These are phyloP conservation scores for Merluccius polli DNA, from an alignment of 2,797 vertebrate genomes.

Conservation along the genomic window DNA sequence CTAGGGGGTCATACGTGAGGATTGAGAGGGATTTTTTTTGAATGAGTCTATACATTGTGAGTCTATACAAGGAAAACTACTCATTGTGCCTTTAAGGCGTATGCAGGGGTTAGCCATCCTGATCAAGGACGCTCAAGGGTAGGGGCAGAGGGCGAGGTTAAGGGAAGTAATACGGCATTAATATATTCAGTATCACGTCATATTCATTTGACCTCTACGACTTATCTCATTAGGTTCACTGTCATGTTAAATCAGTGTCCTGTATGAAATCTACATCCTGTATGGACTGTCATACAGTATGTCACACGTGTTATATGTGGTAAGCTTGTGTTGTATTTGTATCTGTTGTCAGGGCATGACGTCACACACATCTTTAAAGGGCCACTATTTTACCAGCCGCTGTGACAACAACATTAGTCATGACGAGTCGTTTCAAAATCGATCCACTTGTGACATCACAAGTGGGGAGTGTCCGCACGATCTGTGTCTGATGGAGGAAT, in stretches of 20 bases:
- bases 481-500: not conserved
- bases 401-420: too few species aligned
- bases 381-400: not conserved
- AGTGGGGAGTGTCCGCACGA: not conserved
- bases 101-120: not conserved
- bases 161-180: not conserved
- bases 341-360: not conserved
- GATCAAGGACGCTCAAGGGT: not conserved
- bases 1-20: too few species aligned
- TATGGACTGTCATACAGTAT: not conserved
- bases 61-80: too few species aligned
- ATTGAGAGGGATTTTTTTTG: too few species aligned
- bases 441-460: not conserved
- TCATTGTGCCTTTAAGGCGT: too few species aligned
- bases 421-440: too few species aligned
- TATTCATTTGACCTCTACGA: not conserved
- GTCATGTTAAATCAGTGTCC: not conserved
- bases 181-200: not conserved
- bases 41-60: too few species aligned
- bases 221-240: not conserved
- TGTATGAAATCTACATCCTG: not conserved
- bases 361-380: not conserved
- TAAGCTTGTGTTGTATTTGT: not conserved
- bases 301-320: not conserved
- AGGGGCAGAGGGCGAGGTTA: not conserved